Evolutionary conservation across 2,797 vertebrate species (phyloP), one percentile per base, ranked within the genome.

Genomic region (Cygnus olor): DNA sequence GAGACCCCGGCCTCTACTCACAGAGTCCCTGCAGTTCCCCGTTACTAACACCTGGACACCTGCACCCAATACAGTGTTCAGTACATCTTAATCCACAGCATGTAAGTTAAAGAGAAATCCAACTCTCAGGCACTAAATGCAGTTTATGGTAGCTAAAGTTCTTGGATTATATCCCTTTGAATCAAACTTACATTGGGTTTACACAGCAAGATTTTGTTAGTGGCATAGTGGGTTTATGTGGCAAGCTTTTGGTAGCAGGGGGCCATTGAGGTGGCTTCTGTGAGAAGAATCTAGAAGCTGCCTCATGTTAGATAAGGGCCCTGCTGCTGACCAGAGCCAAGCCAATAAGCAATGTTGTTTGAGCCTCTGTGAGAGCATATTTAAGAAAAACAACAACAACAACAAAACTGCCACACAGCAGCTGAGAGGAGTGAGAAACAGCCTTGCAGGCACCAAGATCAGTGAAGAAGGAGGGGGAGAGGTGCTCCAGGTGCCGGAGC

Each of bases 21-120:
- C 24, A 51, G 49, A 51, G 49, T 25, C 49, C 49, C 24, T 51
- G 49, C 7, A 51, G 49, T 25, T 24, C 49, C 49, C 24, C 24
- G 4, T 25, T 51, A 51, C 49, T 14, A 51, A 51, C 49, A 51
- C 24, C 49, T 25, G 7, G 49, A 25, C 49, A 51, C 24, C 64
- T 44, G 5, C 8, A 32, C 16, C 15, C 34, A 70, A 18, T 30
- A 34, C 9, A 78, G 7, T 0, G 0, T 63, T 61, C 25, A 45
- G 15, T 24, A 6, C 25, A 13, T 73, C 17, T 14, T 88, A 44
- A 36, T 40, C 10, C 21, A 64, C 14, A 76, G 10, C 6, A 40
- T 9, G 7, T 11, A 57, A 70, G 47, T 56, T 70, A 61, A 79
- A 38, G 32, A 69, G 22, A 25, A 68, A 38, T 51, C 7, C 34